Base-by-base conservation (phyloP, 2,888 invertebrate genomes). In the Protodeltote pygarga region DNA sequence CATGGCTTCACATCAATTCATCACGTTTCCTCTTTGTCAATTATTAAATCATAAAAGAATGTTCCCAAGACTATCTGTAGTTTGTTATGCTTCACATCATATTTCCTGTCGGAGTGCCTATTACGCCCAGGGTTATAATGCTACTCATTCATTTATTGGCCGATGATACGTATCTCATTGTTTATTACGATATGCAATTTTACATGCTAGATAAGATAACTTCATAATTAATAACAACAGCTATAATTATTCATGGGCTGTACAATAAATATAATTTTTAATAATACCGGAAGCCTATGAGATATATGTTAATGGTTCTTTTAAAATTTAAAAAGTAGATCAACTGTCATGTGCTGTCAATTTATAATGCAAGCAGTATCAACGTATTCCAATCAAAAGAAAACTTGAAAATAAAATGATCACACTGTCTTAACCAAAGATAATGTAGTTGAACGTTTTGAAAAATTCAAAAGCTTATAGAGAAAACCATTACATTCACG, bases 31-130 rank as follows among this genome's bases (percentile, higher is more conserved):
- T 63, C 72, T 62, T 73, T 73, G 78, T 76, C 80, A 80, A 81
- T 84, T 81, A 85, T 82, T 79, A 69, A 77, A 77, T 83, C 81
- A 77, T 75, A 71, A 75, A 79, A 77, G 75, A 81, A 83, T 77
- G 74, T 87, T 87, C 85, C 78, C 87, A 85, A 83, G 85, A 82
- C 77, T 70, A 69, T 73, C 71, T 72, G 68, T 65, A 67, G 72
- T 77, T 65, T 58, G 68, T 62, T 71, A 72, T 75, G 72, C 73
- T 85, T 85, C 84, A 80, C 83, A 77, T 83, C 73, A 69, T 70
- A 65, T 69, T 75, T 75, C 75, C 76, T 66, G 63, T 58, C 70
- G 66, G 64, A 65, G 67, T 73, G 73, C 76, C 71, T 75, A 79
- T 83, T 81, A 81, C 54, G 70, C 73, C 63, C 50, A 59, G 63